phyloP scores from a whole-genome alignment of 1,140 invertebrate species.

The Zophobas atratus region DNA sequence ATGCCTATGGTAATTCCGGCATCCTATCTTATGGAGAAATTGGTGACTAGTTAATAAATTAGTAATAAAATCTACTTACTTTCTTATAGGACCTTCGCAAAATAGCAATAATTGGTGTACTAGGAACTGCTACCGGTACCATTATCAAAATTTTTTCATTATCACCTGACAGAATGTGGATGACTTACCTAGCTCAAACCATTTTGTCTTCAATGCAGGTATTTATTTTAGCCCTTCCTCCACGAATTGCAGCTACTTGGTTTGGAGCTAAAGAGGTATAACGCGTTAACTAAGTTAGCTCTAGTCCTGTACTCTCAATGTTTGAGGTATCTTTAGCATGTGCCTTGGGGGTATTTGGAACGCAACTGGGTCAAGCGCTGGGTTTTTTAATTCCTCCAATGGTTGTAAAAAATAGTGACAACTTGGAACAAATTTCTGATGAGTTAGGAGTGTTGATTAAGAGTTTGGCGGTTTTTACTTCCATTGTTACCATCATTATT shows the following conservation, averaged over 20 bases:
- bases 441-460: conserved; percentile 60
- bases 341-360: conserved; percentile 85
- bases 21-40: conserved; percentile 60
- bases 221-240: conserved; percentile 81
- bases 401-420: conserved; percentile 68
- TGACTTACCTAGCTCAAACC: conserved; percentile 79
- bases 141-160: conserved; percentile 82
- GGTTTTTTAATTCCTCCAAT: conserved; percentile 69
- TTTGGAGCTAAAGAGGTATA: conserved; percentile 75
- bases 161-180: conserved; percentile 73
- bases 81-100: conserved; percentile 63
- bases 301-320: conserved; percentile 36
- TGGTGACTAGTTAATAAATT: conserved; percentile 51
- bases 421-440: conserved; percentile 63
- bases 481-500: conserved; percentile 50
- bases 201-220: conserved; percentile 77
- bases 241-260: conserved; percentile 78
- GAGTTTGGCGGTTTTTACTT: conserved; percentile 48
- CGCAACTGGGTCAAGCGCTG: conserved; percentile 74
- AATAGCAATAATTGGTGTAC: conserved; percentile 64
- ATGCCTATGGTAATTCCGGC: conserved; percentile 61
- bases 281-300: conserved; percentile 1
- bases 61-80: not conserved
- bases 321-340: conserved; percentile 78
- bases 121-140: conserved; percentile 74